phyloP scores from a whole-genome alignment of 2,888 invertebrate genomes.

The Agrenia bidenticulata region DNA sequence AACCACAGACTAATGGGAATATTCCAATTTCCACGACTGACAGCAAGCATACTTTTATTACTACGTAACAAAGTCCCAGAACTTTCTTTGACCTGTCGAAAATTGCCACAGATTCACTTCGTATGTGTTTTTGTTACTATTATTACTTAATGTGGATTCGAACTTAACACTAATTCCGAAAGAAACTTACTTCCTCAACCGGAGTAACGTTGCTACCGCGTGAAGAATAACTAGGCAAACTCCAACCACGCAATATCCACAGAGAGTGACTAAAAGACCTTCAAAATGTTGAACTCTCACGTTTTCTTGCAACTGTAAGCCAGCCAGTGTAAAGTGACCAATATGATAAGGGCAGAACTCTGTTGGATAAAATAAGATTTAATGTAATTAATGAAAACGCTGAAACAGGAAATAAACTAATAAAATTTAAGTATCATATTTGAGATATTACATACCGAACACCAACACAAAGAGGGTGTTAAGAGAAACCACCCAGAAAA shows the following conservation, averaged over 20 bases:
- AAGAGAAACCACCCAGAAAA: constrained; percentile 97
- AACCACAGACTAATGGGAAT: constrained; percentile 93
- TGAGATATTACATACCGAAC: constrained; percentile 69
- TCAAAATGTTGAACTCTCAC: constrained; percentile 82
- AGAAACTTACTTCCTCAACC: constrained; percentile 1
- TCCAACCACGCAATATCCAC: constrained; percentile 91
- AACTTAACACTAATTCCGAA: constrained; percentile 4
- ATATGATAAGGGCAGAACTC: constrained; percentile 96
- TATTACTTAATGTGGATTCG: not conserved
- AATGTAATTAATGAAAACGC: no score
- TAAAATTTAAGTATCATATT: not conserved
- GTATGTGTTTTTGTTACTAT: not conserved
- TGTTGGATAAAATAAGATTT: constrained; percentile 45
- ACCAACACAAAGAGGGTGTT: constrained; percentile 95
- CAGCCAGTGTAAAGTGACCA: constrained; percentile 78
- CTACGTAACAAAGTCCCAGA: constrained; percentile 89
- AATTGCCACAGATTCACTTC: constrained; percentile 1
- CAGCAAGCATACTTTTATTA: constrained; percentile 85
- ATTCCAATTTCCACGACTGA: constrained; percentile 97
- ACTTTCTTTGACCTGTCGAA: constrained; percentile 70
- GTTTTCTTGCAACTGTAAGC: constrained; percentile 68
- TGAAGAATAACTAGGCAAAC: constrained; percentile 78
- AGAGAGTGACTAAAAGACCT: constrained; percentile 84
- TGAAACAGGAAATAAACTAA: not conserved
- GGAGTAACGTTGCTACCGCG: constrained; percentile 53